Evolutionary conservation across 2,888 invertebrate genomes (phyloP).

Genomic region (Cheilosia impressa): DNA sequence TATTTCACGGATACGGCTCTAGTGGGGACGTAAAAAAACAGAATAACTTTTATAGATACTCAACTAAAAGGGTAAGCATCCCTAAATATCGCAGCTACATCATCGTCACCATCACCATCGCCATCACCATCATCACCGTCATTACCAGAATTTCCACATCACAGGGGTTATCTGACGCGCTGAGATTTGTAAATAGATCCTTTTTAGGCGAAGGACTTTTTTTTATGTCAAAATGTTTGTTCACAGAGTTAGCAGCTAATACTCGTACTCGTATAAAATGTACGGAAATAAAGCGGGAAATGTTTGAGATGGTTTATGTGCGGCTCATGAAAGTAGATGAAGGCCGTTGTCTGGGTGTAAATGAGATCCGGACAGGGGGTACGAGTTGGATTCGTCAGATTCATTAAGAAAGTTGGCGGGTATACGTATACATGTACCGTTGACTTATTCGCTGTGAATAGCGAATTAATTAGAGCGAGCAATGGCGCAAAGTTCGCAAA

Average conservation of each 20-base stretch:
- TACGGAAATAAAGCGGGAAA: constrained; percentile 35
- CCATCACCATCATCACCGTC: constrained; percentile 3
- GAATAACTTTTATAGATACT: constrained; percentile 56
- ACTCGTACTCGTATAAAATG: constrained; percentile 20
- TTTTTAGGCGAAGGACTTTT: constrained; percentile 15
- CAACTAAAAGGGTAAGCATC: constrained; percentile 54
- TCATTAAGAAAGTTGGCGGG: constrained; percentile 57
- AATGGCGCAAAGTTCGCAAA: constrained; percentile 26
- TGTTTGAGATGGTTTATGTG: constrained; percentile 11
- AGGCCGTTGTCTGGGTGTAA: constrained; percentile 17
- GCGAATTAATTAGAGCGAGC: constrained; percentile 41
- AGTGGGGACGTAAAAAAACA: constrained; percentile 34
- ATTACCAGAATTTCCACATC: constrained; percentile 11
- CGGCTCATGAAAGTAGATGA: constrained; percentile 46
- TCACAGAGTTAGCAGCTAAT: constrained; percentile 55
- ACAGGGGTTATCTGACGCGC: constrained; percentile 45
- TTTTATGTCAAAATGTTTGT: constrained; percentile 56
- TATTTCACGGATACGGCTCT: constrained; percentile 60
- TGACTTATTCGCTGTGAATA: constrained; percentile 56
- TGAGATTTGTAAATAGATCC: constrained; percentile 60
- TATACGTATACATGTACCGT: background rate
- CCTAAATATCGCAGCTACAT: constrained; percentile 34
- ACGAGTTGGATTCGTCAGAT: constrained; percentile 17
- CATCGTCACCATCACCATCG: constrained; percentile 17
- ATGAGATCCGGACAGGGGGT: background rate